Percentiles rank a stretch among this genome's conserved stretches.
Evolutionary conservation across 2,888 invertebrate species (phyloP).

Genomic region (Halictus ligatus): DNA sequence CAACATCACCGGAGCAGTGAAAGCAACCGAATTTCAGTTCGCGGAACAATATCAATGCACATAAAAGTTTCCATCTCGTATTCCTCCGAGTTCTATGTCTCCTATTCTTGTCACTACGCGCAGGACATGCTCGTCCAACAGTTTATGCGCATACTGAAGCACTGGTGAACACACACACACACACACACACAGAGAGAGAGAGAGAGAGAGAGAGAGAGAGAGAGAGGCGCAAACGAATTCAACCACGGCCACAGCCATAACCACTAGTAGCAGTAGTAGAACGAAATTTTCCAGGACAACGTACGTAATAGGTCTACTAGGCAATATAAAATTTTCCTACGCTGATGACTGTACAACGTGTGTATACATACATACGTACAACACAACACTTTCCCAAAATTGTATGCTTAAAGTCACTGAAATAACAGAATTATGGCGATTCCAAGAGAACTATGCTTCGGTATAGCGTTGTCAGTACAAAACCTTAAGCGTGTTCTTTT

Average conservation of each 20-base stretch:
- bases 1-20: background rate
- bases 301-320: conserved; percentile 22
- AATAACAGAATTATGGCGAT: no score
- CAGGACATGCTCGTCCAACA: conserved; percentile 19
- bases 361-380: no score
- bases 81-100: background rate
- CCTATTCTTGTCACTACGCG: conserved; percentile 14
- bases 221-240: background rate
- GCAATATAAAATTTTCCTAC: conserved; percentile 49
- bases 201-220: no score
- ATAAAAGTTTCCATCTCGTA: conserved; percentile 45
- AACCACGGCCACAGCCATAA: background rate
- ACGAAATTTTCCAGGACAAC: conserved; percentile 59
- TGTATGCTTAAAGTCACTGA: no score
- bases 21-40: background rate
- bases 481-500: no score
- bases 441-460: no score
- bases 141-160: conserved; percentile 40
- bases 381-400: no score
- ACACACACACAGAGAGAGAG: background rate
- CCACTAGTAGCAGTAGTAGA: background rate
- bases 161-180: background rate
- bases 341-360: background rate
- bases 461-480: no score
- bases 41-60: background rate